phyloP scores from a whole-genome alignment of 2,113 vertebrate genomes.

The Rana temporaria region DNA sequence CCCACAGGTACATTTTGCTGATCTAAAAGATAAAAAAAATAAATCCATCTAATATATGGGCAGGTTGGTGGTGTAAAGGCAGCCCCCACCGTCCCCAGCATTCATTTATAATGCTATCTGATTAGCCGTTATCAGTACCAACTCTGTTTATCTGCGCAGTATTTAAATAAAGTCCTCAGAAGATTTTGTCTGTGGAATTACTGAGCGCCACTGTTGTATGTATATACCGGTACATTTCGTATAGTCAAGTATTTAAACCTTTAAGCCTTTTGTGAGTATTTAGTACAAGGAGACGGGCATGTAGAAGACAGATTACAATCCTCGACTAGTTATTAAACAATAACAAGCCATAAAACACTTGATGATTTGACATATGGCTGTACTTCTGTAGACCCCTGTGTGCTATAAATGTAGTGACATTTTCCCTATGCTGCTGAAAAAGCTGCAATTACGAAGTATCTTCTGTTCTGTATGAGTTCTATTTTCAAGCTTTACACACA shows the following conservation, averaged over 20 bases:
- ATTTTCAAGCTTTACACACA: too few relatives aligned
- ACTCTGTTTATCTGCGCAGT: too few relatives aligned
- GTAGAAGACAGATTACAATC: neutral
- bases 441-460: slow-evolving; percentile 3
- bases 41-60: too few relatives aligned
- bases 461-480: neutral
- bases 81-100: too few relatives aligned
- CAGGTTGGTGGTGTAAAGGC: too few relatives aligned
- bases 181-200: neutral
- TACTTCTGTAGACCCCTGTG: neutral
- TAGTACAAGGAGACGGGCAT: neutral
- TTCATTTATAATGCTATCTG: too few relatives aligned
- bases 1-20: too few relatives aligned
- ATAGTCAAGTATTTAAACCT: neutral
- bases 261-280: neutral
- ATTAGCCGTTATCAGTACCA: too few relatives aligned
- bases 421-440: neutral
- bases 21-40: too few relatives aligned
- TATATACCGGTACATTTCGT: neutral
- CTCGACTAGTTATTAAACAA: slow-evolving; percentile 20
- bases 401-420: neutral
- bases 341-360: slow-evolving; percentile 35
- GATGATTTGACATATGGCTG: slow-evolving; percentile 20
- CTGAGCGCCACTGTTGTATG: neutral
- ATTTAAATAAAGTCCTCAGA: too few relatives aligned